A percentile compares a stretch with the other conserved stretches of the same genome.
phyloP scores from a whole-genome alignment of 2,113 vertebrate genomes.

The Xenopus tropicalis region DNA sequence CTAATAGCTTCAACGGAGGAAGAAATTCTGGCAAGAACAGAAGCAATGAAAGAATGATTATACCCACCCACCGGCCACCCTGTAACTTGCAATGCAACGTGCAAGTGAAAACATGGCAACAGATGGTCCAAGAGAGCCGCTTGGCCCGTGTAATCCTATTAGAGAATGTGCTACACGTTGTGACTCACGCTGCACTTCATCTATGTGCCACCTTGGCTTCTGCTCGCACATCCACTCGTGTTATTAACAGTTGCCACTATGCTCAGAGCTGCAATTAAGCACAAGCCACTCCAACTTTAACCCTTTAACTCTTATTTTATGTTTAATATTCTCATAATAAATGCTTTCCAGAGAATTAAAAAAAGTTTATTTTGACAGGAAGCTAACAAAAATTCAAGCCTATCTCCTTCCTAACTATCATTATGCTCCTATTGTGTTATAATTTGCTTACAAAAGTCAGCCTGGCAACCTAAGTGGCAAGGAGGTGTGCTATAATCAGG shows the following conservation, averaged over 20 bases:
- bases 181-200: constrained; percentile 11
- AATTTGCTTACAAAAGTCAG: too few species aligned
- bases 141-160: constrained; percentile 11
- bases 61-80: constrained; percentile 3
- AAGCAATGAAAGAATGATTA: not conserved
- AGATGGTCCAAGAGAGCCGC: constrained; percentile 20
- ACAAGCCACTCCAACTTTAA: too few species aligned
- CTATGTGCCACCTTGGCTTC: not conserved
- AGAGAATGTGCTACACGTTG: constrained; percentile 2
- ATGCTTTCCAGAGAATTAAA: too few species aligned
- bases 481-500: too few species aligned
- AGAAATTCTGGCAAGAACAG: not conserved
- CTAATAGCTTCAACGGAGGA: not conserved
- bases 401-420: too few species aligned
- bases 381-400: too few species aligned
- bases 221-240: not conserved
- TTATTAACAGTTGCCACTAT: not conserved
- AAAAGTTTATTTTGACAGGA: too few species aligned
- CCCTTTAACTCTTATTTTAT: too few species aligned
- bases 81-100: not conserved
- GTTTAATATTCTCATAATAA: too few species aligned
- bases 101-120: constrained; percentile 21
- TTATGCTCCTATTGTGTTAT: too few species aligned
- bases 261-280: too few species aligned
- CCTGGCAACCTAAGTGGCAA: too few species aligned